Percentiles rank a stretch among this genome's conserved stretches.
Conservation (phyloP, 1,140 invertebrate genomes). For the Cyclargus thomasi region DNA sequence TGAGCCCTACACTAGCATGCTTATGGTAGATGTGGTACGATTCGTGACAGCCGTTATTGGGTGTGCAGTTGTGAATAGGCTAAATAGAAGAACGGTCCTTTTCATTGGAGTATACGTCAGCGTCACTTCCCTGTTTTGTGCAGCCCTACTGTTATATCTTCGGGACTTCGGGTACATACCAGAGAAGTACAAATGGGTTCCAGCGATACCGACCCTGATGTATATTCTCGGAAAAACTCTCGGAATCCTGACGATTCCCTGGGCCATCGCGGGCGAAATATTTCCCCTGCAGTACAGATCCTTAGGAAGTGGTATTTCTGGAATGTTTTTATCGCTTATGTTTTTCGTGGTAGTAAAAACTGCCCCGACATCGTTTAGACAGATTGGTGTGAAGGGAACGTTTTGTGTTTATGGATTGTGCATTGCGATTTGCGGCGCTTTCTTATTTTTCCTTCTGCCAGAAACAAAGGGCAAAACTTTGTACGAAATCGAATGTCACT, state of each 20-base stretch:
- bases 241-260: constrained; percentile 75
- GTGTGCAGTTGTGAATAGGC: constrained; percentile 55
- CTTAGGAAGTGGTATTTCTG: constrained; percentile 74
- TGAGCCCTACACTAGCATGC: constrained; percentile 49
- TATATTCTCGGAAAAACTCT: constrained; percentile 66
- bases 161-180: constrained; percentile 49
- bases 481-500: constrained; percentile 78
- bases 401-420: constrained; percentile 78
- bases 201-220: constrained; percentile 47
- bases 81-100: constrained; percentile 53
- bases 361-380: constrained; percentile 72
- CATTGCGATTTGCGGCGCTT: constrained; percentile 76
- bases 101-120: constrained; percentile 54
- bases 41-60: constrained; percentile 54
- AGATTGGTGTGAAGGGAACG: constrained; percentile 74
- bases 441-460: constrained; percentile 78
- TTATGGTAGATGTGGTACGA: constrained; percentile 58
- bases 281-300: constrained; percentile 72
- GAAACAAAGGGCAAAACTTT: constrained; percentile 82
- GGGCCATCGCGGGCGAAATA: constrained; percentile 76
- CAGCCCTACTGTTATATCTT: constrained; percentile 50
- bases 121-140: constrained; percentile 41
- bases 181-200: constrained; percentile 55
- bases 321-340: constrained; percentile 76
- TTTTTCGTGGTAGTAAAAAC: constrained; percentile 81